These are phyloP conservation scores for Sycophaga agraensis DNA, from an alignment of 1,140 invertebrate species.

Conservation along the genomic window DNA sequence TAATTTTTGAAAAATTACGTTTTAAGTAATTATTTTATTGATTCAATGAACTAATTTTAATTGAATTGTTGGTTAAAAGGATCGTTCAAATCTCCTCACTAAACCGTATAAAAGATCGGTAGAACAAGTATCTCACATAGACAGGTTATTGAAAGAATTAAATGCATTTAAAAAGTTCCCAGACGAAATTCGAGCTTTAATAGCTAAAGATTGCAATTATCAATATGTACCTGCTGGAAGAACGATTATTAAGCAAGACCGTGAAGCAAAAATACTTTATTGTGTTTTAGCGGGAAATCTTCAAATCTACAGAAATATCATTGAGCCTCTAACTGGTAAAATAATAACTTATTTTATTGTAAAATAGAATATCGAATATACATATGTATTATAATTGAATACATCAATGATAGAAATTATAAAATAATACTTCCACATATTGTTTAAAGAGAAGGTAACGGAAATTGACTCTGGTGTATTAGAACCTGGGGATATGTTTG, in stretches of 20 bases:
- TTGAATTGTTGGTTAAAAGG: slow-evolving; percentile 34
- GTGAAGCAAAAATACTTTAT: slow-evolving; percentile 60
- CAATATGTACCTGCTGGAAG: slow-evolving; percentile 60
- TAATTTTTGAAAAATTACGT: too few relatives aligned
- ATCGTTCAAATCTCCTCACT: slow-evolving; percentile 41
- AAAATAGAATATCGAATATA: too few relatives aligned
- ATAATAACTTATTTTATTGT: slow-evolving; percentile 4
- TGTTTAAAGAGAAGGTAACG: slow-evolving; percentile 32
- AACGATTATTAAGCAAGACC: slow-evolving; percentile 61
- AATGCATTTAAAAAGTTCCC: slow-evolving; percentile 40
- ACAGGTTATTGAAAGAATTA: slow-evolving; percentile 35
- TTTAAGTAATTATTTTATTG: too few relatives aligned
- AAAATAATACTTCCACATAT: too few relatives aligned
- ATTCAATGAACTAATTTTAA: neutral
- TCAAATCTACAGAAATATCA: slow-evolving; percentile 51
- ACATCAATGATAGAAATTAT: too few relatives aligned
- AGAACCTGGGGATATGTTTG: slow-evolving; percentile 62
- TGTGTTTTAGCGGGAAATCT: slow-evolving; percentile 64
- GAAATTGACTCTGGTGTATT: slow-evolving; percentile 38
- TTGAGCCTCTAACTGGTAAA: slow-evolving; percentile 56
- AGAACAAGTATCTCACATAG: slow-evolving; percentile 32
- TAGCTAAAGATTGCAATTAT: slow-evolving; percentile 61
- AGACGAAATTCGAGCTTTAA: slow-evolving; percentile 57
- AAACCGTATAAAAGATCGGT: slow-evolving; percentile 28
- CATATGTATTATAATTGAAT: too few relatives aligned